Percentiles rank a stretch among this genome's conserved stretches.
phyloP scores from a whole-genome alignment of 2,797 vertebrate species.

The Xenops minutus region DNA sequence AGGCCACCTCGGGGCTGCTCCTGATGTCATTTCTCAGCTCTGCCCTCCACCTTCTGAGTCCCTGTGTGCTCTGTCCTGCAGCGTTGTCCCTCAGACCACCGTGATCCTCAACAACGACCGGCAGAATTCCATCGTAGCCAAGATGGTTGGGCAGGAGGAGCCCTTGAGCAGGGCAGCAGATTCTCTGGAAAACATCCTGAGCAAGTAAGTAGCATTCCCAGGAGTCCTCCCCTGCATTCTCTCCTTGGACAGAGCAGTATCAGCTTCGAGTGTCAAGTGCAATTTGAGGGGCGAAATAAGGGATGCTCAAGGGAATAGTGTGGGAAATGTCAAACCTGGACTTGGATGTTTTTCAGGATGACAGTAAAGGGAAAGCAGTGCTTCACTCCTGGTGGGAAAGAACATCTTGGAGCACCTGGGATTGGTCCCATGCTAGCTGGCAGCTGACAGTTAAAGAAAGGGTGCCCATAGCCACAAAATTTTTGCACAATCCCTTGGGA shows the following conservation, averaged over 20 bases:
- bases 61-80: conserved; percentile 71
- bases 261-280: neutral
- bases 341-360: neutral
- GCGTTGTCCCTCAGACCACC: conserved; percentile 96
- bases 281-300: neutral
- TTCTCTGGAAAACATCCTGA: conserved; percentile 93
- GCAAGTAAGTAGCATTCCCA: conserved; percentile 84
- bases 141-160: conserved; percentile 85
- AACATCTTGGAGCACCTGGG: neutral
- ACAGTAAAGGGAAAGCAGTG: neutral
- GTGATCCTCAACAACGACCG: conserved; percentile 95
- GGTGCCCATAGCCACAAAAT: neutral
- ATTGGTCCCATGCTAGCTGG: neutral
- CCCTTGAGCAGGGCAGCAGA: conserved; percentile 79
- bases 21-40: neutral
- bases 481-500: neutral
- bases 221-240: neutral
- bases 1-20: neutral
- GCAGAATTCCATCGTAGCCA: conserved; percentile 80
- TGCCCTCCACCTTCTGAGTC: conserved; percentile 25
- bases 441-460: neutral
- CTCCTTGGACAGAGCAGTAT: neutral
- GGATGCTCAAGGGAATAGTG: neutral
- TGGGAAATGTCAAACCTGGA: neutral
- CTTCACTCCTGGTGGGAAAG: neutral